phyloP scores from a whole-genome alignment of 2,113 vertebrate species.

The Camelus bactrianus region DNA sequence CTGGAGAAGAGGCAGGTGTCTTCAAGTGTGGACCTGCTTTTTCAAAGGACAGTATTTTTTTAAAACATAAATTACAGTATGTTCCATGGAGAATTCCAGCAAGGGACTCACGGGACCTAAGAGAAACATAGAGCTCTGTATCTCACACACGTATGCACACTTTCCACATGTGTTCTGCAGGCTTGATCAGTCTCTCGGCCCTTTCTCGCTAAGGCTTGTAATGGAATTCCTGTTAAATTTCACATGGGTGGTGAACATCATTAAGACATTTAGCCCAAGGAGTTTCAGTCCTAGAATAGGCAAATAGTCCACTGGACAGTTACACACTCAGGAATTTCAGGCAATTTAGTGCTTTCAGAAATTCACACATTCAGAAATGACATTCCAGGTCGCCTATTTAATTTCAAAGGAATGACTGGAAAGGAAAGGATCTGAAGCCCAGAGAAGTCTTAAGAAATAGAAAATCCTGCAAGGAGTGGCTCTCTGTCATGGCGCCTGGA shows the following conservation, averaged over 20 bases:
- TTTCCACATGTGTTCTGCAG: neutral
- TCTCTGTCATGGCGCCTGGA: neutral
- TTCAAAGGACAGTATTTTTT: neutral
- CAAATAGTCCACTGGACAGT: neutral
- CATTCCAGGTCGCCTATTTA: neutral
- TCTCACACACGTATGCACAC: neutral
- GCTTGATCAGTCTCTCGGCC: neutral
- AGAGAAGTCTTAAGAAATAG: neutral
- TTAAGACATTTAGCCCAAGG: neutral
- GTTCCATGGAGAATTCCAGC: neutral
- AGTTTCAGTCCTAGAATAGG: neutral
- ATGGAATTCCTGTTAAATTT: conserved; percentile 12
- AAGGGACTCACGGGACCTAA: neutral
- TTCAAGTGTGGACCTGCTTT: neutral
- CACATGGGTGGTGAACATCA: conserved; percentile 33
- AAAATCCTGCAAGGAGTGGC: neutral
- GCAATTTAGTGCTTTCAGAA: conserved; percentile 36
- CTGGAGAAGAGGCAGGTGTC: neutral
- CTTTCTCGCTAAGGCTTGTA: neutral
- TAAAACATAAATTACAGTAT: neutral
- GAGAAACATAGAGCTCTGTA: neutral
- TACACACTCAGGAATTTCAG: neutral
- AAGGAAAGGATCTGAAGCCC: neutral
- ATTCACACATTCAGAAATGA: conserved; percentile 15
- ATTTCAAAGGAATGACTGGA: conserved; percentile 14